Evolutionary conservation across 2,113 vertebrate species (phyloP).

Genomic region (Elanus axillaris): DNA sequence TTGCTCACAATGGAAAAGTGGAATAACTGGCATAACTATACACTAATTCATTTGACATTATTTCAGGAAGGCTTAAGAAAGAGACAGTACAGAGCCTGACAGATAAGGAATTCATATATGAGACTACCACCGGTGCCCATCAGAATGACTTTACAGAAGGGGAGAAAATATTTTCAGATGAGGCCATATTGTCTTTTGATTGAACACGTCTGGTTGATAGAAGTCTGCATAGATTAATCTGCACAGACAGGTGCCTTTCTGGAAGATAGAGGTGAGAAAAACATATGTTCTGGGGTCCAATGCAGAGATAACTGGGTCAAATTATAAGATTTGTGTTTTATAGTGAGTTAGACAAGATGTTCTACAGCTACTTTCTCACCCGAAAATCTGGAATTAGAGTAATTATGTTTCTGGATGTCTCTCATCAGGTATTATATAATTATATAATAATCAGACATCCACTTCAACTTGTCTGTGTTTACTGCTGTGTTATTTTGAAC

Average conservation of each 20-base stretch:
- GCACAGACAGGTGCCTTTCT: neutral
- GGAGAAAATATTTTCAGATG: neutral
- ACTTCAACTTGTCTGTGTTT: neutral
- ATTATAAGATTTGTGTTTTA: neutral
- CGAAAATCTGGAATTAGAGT: neutral
- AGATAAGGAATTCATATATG: neutral
- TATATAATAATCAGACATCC: neutral
- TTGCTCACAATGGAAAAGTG: neutral
- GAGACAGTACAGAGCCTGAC: neutral
- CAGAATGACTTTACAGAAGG: neutral
- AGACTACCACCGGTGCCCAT: neutral
- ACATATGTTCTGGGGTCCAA: neutral
- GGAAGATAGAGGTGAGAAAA: neutral
- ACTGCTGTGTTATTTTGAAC: neutral
- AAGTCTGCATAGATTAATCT: neutral
- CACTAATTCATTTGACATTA: neutral
- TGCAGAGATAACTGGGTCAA: neutral
- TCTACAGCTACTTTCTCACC: neutral
- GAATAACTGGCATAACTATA: neutral
- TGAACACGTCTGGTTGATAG: neutral
- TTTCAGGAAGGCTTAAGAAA: neutral
- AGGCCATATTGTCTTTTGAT: neutral
- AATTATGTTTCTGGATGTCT: neutral
- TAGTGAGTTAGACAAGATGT: neutral
- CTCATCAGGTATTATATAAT: neutral